phyloP scores from a whole-genome alignment of 1,140 invertebrate species.

The Ridgeia piscesae region DNA sequence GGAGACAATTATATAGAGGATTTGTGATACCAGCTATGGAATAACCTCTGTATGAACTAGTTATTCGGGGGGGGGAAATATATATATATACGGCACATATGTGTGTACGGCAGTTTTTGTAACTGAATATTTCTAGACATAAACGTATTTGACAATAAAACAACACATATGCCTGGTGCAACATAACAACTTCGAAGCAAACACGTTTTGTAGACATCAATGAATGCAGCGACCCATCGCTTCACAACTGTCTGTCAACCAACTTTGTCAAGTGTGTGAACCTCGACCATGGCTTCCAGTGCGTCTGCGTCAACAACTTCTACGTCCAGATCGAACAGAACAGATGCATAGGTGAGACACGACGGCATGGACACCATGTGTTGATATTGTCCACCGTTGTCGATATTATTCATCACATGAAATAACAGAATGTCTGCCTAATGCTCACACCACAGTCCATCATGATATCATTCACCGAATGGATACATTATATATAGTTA shows the following conservation, averaged over 20 bases:
- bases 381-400: not conserved
- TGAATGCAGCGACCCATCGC: constrained; percentile 8
- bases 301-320: not conserved
- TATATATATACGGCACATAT: too few species aligned
- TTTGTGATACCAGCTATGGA: too few species aligned
- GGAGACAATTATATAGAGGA: too few species aligned
- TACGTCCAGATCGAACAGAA: constrained; percentile 4
- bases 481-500: too few species aligned
- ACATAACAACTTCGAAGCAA: not conserved
- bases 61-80: too few species aligned
- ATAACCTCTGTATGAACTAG: too few species aligned
- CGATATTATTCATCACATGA: not conserved
- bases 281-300: not conserved
- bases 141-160: not conserved
- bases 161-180: not conserved
- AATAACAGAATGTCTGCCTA: not conserved
- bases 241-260: constrained; percentile 15
- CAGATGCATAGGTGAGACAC: constrained; percentile 19
- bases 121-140: not conserved
- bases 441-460: not conserved
- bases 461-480: not conserved
- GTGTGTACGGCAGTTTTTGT: not conserved
- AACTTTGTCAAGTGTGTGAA: constrained; percentile 18
- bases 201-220: constrained; percentile 13
- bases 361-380: not conserved